Conservation (phyloP, 2,888 invertebrate species). For the Eristalinus aeneus region DNA sequence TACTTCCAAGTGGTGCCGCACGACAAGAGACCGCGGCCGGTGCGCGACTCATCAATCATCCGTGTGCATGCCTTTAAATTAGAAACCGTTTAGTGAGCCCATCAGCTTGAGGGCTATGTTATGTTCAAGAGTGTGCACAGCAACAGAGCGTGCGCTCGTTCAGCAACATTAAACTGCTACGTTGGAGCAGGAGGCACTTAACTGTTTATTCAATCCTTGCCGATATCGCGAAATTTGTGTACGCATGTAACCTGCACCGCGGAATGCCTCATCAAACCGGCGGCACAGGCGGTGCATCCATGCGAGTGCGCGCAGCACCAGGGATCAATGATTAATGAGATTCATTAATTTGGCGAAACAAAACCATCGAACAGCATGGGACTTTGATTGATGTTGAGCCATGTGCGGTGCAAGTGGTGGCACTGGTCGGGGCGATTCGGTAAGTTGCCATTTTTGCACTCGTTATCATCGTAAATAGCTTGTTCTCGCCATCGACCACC, state of each 20-base stretch:
- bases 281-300: not conserved
- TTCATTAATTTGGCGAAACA: slow-evolving; percentile 64
- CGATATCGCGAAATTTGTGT: slow-evolving; percentile 52
- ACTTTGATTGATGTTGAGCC: slow-evolving; percentile 60
- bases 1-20: slow-evolving; percentile 44
- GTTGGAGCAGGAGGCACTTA: slow-evolving; percentile 19
- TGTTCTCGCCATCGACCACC: slow-evolving; percentile 53
- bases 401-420: slow-evolving; percentile 47
- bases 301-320: slow-evolving; percentile 15
- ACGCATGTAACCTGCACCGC: slow-evolving; percentile 19
- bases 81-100: slow-evolving; percentile 67
- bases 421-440: slow-evolving; percentile 13
- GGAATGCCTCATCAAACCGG: slow-evolving; percentile 45
- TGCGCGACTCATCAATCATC: slow-evolving; percentile 59
- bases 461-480: slow-evolving; percentile 41
- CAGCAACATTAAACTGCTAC: not conserved
- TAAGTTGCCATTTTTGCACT: slow-evolving; percentile 47
- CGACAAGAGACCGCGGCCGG: slow-evolving; percentile 35
- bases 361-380: slow-evolving; percentile 57
- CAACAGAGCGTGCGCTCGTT: slow-evolving; percentile 11
- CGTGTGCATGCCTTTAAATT: slow-evolving; percentile 58
- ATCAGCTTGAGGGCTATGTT: slow-evolving; percentile 23
- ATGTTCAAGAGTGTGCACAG: slow-evolving; percentile 1
- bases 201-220: slow-evolving; percentile 57
- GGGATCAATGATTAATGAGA: slow-evolving; percentile 61